phyloP scores from a whole-genome alignment of 2,797 vertebrate species.

The Sternotherus odoratus region DNA sequence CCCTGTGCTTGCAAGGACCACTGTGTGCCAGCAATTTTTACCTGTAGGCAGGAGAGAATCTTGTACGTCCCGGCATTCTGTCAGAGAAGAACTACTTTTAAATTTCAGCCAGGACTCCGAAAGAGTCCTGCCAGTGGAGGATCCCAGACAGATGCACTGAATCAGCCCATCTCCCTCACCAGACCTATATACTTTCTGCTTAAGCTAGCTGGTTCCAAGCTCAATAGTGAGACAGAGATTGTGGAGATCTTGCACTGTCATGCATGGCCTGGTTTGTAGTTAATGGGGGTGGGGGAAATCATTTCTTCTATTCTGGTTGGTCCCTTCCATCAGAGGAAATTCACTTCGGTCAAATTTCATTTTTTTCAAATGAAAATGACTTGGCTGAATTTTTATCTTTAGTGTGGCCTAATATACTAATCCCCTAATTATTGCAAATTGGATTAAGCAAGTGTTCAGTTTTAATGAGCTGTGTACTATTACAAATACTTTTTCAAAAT shows the following conservation, averaged over 20 bases:
- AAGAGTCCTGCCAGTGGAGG: not conserved
- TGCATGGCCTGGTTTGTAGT: not conserved
- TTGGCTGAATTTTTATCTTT: not conserved
- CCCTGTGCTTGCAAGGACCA: not conserved
- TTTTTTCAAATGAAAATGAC: not conserved
- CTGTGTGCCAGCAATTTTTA: not conserved
- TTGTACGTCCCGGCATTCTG: not conserved
- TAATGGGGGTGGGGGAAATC: not conserved
- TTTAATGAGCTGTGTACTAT: not conserved
- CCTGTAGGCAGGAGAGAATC: not conserved
- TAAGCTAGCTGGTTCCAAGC: not conserved
- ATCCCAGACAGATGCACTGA: not conserved
- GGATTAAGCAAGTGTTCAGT: not conserved
- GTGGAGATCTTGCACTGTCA: not conserved
- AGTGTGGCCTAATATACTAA: not conserved
- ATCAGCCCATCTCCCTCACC: not conserved
- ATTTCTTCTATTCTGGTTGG: not conserved
- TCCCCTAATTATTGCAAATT: not conserved
- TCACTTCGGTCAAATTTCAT: not conserved
- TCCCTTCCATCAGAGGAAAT: not conserved
- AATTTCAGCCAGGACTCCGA: not conserved
- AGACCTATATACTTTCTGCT: not conserved
- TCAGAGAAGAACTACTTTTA: not conserved
- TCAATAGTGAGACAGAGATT: not conserved
- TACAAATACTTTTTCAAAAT: not conserved